Base-by-base conservation (phyloP, 2,797 vertebrate species). In the Girardinus metallicus region DNA sequence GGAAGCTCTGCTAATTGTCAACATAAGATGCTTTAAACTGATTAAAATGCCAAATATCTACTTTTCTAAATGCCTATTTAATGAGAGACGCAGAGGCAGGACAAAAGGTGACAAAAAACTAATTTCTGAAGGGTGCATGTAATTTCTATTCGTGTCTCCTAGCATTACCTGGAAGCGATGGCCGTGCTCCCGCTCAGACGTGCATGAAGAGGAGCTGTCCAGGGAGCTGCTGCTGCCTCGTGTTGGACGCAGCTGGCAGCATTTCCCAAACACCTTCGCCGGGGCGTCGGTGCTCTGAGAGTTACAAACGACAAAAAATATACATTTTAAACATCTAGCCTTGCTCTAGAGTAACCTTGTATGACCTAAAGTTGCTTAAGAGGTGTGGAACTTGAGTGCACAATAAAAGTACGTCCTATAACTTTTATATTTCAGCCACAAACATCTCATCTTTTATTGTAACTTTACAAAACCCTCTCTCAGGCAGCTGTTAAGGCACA, bases 201-300 rank as follows among this genome's bases (percentile, higher is more conserved):
- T 95, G 36, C 96, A 97, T 77, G 97, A 98, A 71, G 97, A 95
- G 41, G 93, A 94, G 94, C 98, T 99, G 89, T 99, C 98, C 93
- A 99, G 93, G 79, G 98, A 99, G 76, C 97, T 98, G 91, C 97
- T 97, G 94, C 98, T 99, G 80, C 98, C 98, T 80, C 97, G 97
- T 82, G 97, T 97, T 0, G 97, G 96, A 88, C 96, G 97, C 81
- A 99, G 95, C 5, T 97, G 97, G 92, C 98, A 99, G 84, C 97
- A 99, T 81, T 97, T 98, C 62, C 97, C 97, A 82, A 98, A 97
- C 86, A 98, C 96, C 91, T 97, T 97, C 76, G 95, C 96, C 91
- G 97, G 97, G 82, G 95, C 95, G 78, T 99, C 97, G 0, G 95
- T 96, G 88, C 95, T 97, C 98, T 99, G 78, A 5, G 1, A 51